Evolutionary conservation across 2,797 vertebrate genomes (phyloP), one percentile per base, ranked within the genome.

Genomic region (Martes flavigula): DNA sequence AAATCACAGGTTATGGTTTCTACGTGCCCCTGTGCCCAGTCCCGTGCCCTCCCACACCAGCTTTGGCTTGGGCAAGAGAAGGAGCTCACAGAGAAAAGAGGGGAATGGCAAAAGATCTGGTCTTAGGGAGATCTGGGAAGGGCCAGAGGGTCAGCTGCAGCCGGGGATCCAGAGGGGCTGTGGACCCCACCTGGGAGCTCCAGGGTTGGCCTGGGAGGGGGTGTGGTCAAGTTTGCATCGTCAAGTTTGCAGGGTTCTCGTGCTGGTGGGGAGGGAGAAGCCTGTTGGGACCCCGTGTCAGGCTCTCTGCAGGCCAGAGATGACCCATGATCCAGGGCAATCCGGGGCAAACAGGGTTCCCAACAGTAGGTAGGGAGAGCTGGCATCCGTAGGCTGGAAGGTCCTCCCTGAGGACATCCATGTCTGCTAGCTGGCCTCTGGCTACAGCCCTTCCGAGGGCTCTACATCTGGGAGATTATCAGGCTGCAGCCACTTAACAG

Each of bases 401-500:
- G 30, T 32, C 62, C 20, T 35, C 51, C 35, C 70, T 56, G n/a
- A 13, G 58, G 30, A 4, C 17, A 30, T 35, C 17, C 51, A 0
- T 2, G 21, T 35, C 78, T 30, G 14, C 72, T 23, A 32, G 40
- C 20, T 25, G 77, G 68, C 75, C 62, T 46, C 79, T 73, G 88
- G 82, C 94, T 68, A n/a, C 23, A 23, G 60, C 85, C 15, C 38
- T 85, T 43, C 73, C 48, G 6, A 0, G 10, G 46, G 48, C 87
- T 30, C 27, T 91, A 51, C 5, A 30, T 79, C 82, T 91, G 90
- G 64, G 90, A 85, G 91, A 66, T 83, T 96, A 82, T 83, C 68
- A 58, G 82, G 56, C 86, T 95, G 58, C 70, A 81, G 88, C 70
- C 38, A 97, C 91, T 97, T 95, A 96, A 96, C 72, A 30, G 95